Conservation (phyloP, 2,888 invertebrate genomes). For the Acronicta aceris region DNA sequence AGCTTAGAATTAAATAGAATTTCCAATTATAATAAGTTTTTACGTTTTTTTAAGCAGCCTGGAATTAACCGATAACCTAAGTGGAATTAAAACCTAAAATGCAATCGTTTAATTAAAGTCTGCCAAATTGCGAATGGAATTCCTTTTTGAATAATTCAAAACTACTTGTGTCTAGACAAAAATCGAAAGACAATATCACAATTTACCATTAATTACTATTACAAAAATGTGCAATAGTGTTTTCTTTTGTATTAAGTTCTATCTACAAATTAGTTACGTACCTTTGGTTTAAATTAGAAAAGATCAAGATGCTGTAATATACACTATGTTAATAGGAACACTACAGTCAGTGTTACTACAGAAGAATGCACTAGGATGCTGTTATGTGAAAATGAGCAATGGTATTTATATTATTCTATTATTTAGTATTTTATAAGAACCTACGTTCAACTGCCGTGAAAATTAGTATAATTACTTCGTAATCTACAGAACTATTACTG, state of each 20-base stretch:
- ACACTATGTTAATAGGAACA: conserved; percentile 47
- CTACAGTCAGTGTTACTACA: conserved; percentile 51
- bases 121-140: not conserved
- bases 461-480: conserved; percentile 47
- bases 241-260: conserved; percentile 6
- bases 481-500: conserved; percentile 45
- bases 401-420: conserved; percentile 35
- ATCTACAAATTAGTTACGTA: conserved; percentile 30
- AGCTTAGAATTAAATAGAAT: conserved; percentile 28
- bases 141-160: conserved; percentile 11
- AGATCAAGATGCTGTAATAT: conserved; percentile 48
- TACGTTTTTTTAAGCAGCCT: conserved; percentile 23
- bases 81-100: not conserved
- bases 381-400: conserved; percentile 50
- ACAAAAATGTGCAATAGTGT: conserved; percentile 19
- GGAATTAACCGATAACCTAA: conserved; percentile 27
- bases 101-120: conserved; percentile 38
- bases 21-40: conserved; percentile 26
- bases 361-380: conserved; percentile 52
- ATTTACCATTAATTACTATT: conserved; percentile 1
- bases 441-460: conserved; percentile 32
- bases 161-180: conserved; percentile 5
- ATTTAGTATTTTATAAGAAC: conserved; percentile 30
- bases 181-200: not conserved
- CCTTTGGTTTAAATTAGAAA: conserved; percentile 22